A percentile compares a stretch with the other conserved stretches of the same genome.
These are phyloP conservation scores for Furcula furcula DNA, from an alignment of 2,888 invertebrate genomes.

Conservation along the genomic window DNA sequence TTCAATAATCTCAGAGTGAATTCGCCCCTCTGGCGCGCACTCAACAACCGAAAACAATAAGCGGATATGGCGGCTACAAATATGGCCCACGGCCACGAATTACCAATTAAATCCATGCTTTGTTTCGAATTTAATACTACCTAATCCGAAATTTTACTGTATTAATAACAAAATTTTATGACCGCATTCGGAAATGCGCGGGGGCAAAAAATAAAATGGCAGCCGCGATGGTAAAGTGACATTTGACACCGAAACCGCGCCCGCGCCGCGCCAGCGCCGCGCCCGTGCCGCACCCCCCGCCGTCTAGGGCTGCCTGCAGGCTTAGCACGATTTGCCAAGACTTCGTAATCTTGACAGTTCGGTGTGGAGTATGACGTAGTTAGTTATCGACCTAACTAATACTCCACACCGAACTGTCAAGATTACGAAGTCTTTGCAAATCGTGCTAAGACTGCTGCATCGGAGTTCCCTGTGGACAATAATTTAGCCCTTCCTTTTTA, in stretches of 20 bases:
- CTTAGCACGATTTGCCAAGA: too few relatives aligned
- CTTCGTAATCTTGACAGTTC: too few relatives aligned
- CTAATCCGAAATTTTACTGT: conserved; percentile 79
- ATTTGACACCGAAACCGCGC: conserved; percentile 48
- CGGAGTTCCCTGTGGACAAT: too few relatives aligned
- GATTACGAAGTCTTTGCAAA: too few relatives aligned
- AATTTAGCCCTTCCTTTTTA: too few relatives aligned
- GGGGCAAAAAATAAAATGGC: conserved; percentile 60
- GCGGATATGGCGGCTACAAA: conserved; percentile 39
- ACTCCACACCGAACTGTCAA: too few relatives aligned
- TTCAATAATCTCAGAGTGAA: too few relatives aligned
- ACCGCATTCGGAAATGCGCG: conserved; percentile 56
- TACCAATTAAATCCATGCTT: conserved; percentile 76
- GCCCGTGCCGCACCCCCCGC: conserved; percentile 9
- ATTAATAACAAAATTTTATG: conserved; percentile 76
- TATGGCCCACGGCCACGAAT: conserved; percentile 46
- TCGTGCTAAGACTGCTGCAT: too few relatives aligned
- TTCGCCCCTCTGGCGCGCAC: conserved; percentile 27
- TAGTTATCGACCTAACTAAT: too few relatives aligned
- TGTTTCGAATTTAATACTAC: conserved; percentile 77
- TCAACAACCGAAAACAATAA: conserved; percentile 51
- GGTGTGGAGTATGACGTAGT: too few relatives aligned
- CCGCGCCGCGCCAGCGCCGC: conserved; percentile 14
- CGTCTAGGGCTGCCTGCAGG: conserved; percentile 12
- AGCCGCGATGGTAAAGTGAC: conserved; percentile 62